Percentiles rank a stretch among this genome's conserved stretches.
Conservation (phyloP, 37 sponge, comb jelly and placozoan species). For the Diacarnus erythraeanus region DNA sequence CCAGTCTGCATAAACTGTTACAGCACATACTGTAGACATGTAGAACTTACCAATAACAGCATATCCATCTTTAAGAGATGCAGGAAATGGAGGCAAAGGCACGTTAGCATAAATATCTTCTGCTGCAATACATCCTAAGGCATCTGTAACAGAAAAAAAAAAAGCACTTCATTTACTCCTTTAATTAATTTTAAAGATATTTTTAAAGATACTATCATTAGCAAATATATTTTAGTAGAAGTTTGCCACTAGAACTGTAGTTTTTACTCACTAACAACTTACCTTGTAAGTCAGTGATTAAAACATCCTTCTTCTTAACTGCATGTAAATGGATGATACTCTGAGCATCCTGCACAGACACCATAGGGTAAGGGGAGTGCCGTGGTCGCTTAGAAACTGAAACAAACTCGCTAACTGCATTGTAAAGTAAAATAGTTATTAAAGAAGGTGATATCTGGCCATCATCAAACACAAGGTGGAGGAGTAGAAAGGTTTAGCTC, state of each 20-base stretch:
- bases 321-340: slow-evolving; percentile 36
- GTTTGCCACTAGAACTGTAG: no score
- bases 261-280: not conserved
- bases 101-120: slow-evolving; percentile 61
- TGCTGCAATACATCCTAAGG: slow-evolving; percentile 58
- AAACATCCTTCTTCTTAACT: not conserved
- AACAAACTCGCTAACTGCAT: slow-evolving; percentile 41
- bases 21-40: no score
- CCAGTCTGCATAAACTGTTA: no score
- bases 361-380: slow-evolving; percentile 85
- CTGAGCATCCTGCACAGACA: slow-evolving; percentile 79
- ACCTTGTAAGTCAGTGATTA: slow-evolving; percentile 13
- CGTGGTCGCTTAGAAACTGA: slow-evolving; percentile 73
- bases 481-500: no score
- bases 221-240: not conserved
- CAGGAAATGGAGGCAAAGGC: slow-evolving; percentile 92
- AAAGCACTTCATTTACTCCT: not conserved
- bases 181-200: not conserved
- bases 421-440: not conserved
- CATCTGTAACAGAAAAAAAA: slow-evolving; percentile 17
- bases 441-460: no score
- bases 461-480: no score
- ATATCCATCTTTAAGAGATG: slow-evolving; percentile 98
- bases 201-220: not conserved
- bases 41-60: slow-evolving; percentile 77